Conservation (phyloP, 2,113 vertebrate species). For the Phylloscopus whistleri region DNA sequence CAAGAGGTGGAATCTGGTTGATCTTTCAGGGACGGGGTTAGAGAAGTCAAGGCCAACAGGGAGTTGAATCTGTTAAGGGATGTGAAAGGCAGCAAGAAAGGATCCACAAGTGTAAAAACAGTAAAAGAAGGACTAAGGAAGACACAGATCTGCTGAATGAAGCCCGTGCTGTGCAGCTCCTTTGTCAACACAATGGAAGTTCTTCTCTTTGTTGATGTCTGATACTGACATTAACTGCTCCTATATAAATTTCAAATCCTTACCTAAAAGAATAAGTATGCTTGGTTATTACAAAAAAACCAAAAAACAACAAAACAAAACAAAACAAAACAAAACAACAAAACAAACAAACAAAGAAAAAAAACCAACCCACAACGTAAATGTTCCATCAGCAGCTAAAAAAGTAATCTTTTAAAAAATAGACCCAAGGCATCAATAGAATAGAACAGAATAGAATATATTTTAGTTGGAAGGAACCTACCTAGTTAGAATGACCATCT, state of each 20-base stretch:
- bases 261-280: background rate
- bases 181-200: background rate
- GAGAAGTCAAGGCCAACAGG: background rate
- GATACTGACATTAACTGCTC: background rate
- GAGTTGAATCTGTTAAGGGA: background rate
- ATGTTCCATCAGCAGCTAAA: background rate
- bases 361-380: background rate
- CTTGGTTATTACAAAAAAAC: background rate
- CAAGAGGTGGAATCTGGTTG: background rate
- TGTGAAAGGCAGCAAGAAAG: background rate
- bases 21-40: background rate
- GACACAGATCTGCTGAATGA: background rate
- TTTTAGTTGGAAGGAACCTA: background rate
- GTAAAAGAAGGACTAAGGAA: background rate
- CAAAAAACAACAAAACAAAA: too few species aligned
- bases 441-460: background rate
- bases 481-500: background rate
- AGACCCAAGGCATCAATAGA: background rate
- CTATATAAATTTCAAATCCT: background rate
- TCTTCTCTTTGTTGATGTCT: background rate
- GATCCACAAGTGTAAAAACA: background rate
- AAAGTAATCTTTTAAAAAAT: background rate
- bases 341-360: too few species aligned
- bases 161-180: background rate
- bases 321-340: too few species aligned